These are phyloP conservation scores for Hydropotes inermis DNA, from an alignment of 2,113 vertebrate genomes.

Conservation along the genomic window DNA sequence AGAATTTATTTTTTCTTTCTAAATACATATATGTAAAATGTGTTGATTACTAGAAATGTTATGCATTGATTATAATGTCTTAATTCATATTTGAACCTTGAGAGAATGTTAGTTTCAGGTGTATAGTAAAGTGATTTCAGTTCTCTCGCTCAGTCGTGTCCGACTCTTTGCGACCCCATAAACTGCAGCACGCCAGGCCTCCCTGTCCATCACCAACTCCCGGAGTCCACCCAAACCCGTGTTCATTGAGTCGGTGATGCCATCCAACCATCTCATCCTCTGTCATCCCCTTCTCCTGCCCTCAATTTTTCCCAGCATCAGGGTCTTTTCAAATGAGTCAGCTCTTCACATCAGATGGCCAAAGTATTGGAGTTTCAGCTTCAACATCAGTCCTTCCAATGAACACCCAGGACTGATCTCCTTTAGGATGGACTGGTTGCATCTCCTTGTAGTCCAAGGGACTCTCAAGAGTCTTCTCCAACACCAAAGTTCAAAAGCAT, in stretches of 20 bases:
- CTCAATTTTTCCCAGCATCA: not conserved
- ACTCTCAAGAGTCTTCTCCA: not conserved
- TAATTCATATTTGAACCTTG: not conserved
- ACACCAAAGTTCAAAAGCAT: not conserved
- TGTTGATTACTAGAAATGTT: not conserved
- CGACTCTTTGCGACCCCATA: rapidly evolving
- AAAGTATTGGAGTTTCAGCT: not conserved
- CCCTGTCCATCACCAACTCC: not conserved
- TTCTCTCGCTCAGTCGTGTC: not conserved
- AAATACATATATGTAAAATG: not conserved
- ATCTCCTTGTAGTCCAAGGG: not conserved
- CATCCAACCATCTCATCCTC: not conserved
- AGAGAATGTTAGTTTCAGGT: not conserved
- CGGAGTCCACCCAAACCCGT: not conserved
- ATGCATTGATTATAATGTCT: not conserved
- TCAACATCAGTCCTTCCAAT: not conserved
- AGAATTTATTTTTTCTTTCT: not conserved
- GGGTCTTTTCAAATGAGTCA: not conserved
- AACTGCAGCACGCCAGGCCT: rapidly evolving
- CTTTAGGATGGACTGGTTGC: not conserved
- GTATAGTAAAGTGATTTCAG: not conserved
- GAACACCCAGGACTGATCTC: not conserved
- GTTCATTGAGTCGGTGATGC: not conserved
- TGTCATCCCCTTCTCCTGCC: not conserved
- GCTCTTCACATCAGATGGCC: not conserved